Evolutionary conservation across 2,888 invertebrate genomes (phyloP).

Genomic region (Loripinus fragilis): DNA sequence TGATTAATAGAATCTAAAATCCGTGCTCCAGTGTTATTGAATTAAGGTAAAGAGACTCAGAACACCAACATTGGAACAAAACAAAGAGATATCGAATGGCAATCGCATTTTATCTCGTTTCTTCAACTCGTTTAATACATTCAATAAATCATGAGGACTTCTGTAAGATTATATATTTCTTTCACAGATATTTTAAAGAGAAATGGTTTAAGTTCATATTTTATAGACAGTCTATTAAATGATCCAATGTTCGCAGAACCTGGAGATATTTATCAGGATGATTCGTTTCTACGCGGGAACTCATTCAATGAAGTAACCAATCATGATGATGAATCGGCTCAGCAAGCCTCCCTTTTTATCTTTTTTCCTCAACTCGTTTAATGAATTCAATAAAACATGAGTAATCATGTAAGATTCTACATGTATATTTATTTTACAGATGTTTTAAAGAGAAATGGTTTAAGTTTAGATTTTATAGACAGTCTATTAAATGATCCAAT

Average conservation of each 20-base stretch:
- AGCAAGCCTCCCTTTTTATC: no score
- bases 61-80: no score
- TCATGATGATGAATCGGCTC: background rate
- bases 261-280: background rate
- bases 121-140: no score
- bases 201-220: background rate
- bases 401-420: no score
- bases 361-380: no score
- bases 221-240: conserved; percentile 9
- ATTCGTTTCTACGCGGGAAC: background rate
- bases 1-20: no score
- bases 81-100: no score
- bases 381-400: no score
- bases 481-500: background rate
- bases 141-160: no score
- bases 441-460: background rate
- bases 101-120: no score
- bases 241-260: background rate
- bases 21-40: no score
- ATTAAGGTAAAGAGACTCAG: no score
- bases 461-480: conserved; percentile 5
- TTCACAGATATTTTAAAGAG: background rate
- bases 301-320: background rate
- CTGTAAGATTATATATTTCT: background rate
- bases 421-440: background rate